Percentiles rank a stretch among this genome's conserved stretches.
Evolutionary conservation across 2,888 invertebrate genomes (phyloP).

Genomic region (Epinotia ramella): DNA sequence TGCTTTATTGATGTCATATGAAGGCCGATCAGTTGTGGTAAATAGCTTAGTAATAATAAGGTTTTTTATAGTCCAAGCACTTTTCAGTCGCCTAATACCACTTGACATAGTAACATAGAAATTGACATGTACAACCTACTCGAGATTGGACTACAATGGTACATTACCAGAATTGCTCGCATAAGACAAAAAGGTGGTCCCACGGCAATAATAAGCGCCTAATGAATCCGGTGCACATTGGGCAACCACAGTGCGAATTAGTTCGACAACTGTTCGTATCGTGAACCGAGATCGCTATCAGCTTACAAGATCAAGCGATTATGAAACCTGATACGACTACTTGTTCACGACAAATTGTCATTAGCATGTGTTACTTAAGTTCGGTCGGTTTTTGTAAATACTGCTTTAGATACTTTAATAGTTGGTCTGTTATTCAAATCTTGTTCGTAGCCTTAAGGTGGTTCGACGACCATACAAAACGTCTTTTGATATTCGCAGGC

Average conservation of each 20-base stretch:
- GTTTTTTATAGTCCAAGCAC: too few relatives aligned
- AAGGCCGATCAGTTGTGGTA: too few relatives aligned
- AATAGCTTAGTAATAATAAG: too few relatives aligned
- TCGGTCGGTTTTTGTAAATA: too few relatives aligned
- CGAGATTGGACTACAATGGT: constrained; percentile 15
- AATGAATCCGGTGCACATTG: constrained; percentile 60
- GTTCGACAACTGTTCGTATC: constrained; percentile 58
- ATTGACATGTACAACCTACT: background rate
- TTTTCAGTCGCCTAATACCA: too few relatives aligned
- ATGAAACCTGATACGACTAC: constrained; percentile 23
- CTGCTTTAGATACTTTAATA: too few relatives aligned
- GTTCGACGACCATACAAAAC: too few relatives aligned
- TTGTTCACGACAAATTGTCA: background rate
- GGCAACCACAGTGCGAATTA: constrained; percentile 58
- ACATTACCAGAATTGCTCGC: constrained; percentile 12
- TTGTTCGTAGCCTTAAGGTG: too few relatives aligned
- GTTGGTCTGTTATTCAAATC: too few relatives aligned
- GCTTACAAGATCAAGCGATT: constrained; percentile 35
- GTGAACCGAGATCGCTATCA: constrained; percentile 51
- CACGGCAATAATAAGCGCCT: constrained; percentile 53
- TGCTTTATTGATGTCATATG: too few relatives aligned
- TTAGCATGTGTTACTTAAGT: background rate
- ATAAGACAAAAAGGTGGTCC: constrained; percentile 47
- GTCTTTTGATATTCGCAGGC: too few relatives aligned
- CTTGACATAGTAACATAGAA: constrained; percentile 4